Base-by-base conservation (phyloP, 2,797 vertebrate species). In the Typhlichthys eigenmanni region DNA sequence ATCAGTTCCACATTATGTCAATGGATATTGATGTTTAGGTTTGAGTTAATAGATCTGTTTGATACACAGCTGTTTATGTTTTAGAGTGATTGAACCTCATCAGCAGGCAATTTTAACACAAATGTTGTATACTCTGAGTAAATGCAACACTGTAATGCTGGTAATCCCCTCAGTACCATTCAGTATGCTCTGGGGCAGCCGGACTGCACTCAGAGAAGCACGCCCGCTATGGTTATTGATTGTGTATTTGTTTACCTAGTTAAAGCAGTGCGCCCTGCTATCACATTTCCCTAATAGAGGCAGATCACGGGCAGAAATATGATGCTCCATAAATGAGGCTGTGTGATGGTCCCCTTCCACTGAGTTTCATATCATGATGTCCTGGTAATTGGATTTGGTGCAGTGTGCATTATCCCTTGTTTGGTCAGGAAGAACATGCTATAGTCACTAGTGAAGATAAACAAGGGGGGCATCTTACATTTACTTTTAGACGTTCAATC, bases 331-430 rank as follows among this genome's bases (percentile, higher is more conserved):
- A 85, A 90, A 90, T 90, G 57, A 88, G 84, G 66, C 54, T 75
- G 72, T 68, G 69, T 72, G 64, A 84, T 85, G 79, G 77, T 81
- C 64, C 66, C 66, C 82, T 75, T 88, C 81, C 80, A 83, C 79
- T 84, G 76, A 85, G 83, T 86, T 88, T 85, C 78, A 85, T 59
- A 43, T 87, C 83, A 83, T 91, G 88, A 92, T 90, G 89, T 80
- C 82, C 62, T 56, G 1, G 75, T 91, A 89, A 92, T 91, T 85
- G 60, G 78, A 91, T 92, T 89, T 79, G 62, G 54, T 64, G 58
- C 72, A 76, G 78, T 83, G 83, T 82, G 87, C 92, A 90, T 91
- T 86, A 88, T 82, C 62, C 80, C 72, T 75, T 77, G 80, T 89
- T 87, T 84, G 78, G 69, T 71, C 72, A 84, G 78, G 84, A 66